Conservation (phyloP, 2,113 vertebrate species). For the Thalassarche chlororhynchos region DNA sequence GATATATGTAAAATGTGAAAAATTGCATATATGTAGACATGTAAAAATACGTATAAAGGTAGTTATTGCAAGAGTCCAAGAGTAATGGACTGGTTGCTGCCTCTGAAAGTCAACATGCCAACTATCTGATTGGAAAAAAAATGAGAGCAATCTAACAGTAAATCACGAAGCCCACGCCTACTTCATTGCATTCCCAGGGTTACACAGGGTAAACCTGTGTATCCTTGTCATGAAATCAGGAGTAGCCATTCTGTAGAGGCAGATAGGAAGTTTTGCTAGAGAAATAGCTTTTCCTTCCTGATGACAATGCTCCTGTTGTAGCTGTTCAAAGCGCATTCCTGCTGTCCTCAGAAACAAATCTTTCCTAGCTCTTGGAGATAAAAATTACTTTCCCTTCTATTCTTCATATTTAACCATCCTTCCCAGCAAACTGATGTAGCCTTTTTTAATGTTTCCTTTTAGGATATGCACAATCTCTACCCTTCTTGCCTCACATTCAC, state of each 20-base stretch:
- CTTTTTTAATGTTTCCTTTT: background rate
- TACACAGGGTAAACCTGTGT: background rate
- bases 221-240: background rate
- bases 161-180: background rate
- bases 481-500: background rate
- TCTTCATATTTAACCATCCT: background rate
- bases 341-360: background rate
- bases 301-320: background rate
- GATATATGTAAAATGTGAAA: background rate
- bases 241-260: background rate
- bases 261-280: background rate
- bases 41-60: background rate
- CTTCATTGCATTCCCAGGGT: background rate
- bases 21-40: background rate
- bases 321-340: background rate
- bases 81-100: background rate
- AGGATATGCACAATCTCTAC: background rate
- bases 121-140: background rate
- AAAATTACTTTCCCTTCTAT: background rate
- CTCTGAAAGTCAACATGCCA: background rate
- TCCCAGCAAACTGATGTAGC: background rate
- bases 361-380: background rate
- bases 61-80: background rate
- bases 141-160: background rate
- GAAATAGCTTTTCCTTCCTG: background rate